phyloP scores from a whole-genome alignment of 2,113 vertebrate genomes.

The Clarias batrachus region DNA sequence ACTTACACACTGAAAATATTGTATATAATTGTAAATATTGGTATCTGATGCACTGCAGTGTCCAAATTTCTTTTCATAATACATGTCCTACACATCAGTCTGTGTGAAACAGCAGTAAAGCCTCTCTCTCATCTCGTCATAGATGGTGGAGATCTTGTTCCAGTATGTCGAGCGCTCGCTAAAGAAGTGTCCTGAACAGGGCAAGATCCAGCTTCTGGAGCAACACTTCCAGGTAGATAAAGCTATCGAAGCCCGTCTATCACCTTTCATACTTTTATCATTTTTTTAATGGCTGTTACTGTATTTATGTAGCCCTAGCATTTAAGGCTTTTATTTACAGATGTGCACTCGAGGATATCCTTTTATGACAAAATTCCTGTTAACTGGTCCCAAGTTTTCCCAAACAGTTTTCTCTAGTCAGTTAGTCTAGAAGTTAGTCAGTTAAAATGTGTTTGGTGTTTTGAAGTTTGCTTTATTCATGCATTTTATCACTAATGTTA shows the following conservation, averaged over 20 bases:
- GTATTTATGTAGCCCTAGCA: background rate
- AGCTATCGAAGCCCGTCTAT: background rate
- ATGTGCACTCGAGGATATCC: background rate
- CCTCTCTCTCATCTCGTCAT: background rate
- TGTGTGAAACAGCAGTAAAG: background rate
- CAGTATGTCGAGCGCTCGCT: constrained; percentile 85
- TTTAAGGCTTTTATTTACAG: background rate
- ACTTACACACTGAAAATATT: no score
- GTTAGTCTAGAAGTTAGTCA: background rate
- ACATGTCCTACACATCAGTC: no score
- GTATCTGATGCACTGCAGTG: no score
- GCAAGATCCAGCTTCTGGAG: constrained; percentile 93
- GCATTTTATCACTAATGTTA: background rate
- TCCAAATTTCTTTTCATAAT: no score
- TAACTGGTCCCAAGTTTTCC: background rate
- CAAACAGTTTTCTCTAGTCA: background rate
- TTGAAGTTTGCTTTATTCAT: background rate
- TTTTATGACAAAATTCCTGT: background rate
- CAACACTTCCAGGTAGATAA: constrained; percentile 88
- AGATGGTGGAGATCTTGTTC: constrained; percentile 95
- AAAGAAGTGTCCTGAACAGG: constrained; percentile 94
- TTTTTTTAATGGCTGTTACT: background rate
- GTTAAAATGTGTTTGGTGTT: background rate
- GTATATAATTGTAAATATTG: no score
- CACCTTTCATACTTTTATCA: background rate